Base-by-base conservation (phyloP, 2,113 vertebrate genomes). In the Lamprologus ornatipinnis region DNA sequence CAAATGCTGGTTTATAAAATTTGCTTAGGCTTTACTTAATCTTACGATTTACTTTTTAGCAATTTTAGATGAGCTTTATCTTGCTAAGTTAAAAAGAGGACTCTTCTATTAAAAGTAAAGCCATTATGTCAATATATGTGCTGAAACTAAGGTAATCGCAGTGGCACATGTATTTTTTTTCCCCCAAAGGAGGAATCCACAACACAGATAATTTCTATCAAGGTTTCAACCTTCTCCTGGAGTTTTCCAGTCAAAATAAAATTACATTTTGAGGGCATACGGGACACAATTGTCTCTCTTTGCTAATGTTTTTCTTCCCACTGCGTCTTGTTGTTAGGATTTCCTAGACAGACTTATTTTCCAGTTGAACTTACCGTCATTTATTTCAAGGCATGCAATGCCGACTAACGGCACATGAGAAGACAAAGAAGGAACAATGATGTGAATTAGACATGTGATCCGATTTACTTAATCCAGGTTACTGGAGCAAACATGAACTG, bases 241-340 rank as follows among this genome's bases (percentile, higher is more conserved):
- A 63, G 58, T 63, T 63, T 19, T 33, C 19, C 17, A 35, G 31
- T 63, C 58, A 63, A 63, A 63, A 63, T 63, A 63, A 63, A 63
- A 1, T 35, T 19, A 63, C 17, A 63, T 63, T 63, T 63, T 63
- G 6, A 63, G 58, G 58, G 58, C 12, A 35, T 6, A 73, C 4
- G 2, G 6, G 37, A 26, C 21, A 73, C 3, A 26, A 75, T 26
- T 26, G 68, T 45, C 40, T 47, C 68, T 4, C 40, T 28, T 28
- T 47, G 40, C 21, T 75, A 11, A 73, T 45, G 8, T 2, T 45
- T 35, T 63, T 12, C 23, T 75, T 47, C 40, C 23, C 23, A 17
- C 14, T 75, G 23, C 23, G 3, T 75, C 17, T 7, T 75, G 21
- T 6, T 6, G 14, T 75, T 23, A 11, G 42, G 23, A 75, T 11